These are phyloP conservation scores for Forbesichthys papilliferus DNA, from an alignment of 2,113 vertebrate species.

Conservation along the genomic window DNA sequence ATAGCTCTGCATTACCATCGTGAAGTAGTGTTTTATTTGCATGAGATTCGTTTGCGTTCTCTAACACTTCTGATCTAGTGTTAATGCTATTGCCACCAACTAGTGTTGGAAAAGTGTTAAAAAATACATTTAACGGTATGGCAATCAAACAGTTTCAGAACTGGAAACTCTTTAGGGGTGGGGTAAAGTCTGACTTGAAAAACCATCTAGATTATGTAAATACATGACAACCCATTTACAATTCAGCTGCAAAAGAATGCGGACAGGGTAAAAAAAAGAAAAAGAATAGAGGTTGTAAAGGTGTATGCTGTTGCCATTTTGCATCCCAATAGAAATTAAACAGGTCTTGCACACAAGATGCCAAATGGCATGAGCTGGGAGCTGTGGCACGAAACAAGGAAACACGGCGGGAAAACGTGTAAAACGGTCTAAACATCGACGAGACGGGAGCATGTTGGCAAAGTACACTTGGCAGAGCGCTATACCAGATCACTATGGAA, in stretches of 20 bases:
- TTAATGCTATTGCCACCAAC: conserved; percentile 40
- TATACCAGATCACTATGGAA: conserved; percentile 50
- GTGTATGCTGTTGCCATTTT: conserved; percentile 14
- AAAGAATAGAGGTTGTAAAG: background rate
- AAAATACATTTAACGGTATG: too few relatives aligned
- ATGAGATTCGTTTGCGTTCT: background rate
- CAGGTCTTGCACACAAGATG: conserved; percentile 4
- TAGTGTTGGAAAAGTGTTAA: conserved; percentile 44
- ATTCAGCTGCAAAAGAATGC: conserved; percentile 1
- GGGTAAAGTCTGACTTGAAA: background rate
- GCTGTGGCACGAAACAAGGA: conserved; percentile 34
- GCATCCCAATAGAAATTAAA: conserved; percentile 27
- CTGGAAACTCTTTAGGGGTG: background rate
- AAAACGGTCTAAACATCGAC: conserved; percentile 49
- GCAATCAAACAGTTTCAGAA: too few relatives aligned
- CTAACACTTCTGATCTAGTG: background rate
- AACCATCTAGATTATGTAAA: background rate
- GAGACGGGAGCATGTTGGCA: conserved; percentile 54
- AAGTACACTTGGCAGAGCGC: conserved; percentile 64
- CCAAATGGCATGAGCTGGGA: conserved; percentile 35
- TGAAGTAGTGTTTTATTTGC: background rate
- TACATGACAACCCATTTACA: background rate
- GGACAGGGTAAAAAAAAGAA: background rate
- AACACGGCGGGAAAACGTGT: conserved; percentile 29
- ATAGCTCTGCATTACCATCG: too few relatives aligned